These are phyloP conservation scores for Eilema caniola DNA, from an alignment of 2,888 invertebrate genomes.

Conservation along the genomic window DNA sequence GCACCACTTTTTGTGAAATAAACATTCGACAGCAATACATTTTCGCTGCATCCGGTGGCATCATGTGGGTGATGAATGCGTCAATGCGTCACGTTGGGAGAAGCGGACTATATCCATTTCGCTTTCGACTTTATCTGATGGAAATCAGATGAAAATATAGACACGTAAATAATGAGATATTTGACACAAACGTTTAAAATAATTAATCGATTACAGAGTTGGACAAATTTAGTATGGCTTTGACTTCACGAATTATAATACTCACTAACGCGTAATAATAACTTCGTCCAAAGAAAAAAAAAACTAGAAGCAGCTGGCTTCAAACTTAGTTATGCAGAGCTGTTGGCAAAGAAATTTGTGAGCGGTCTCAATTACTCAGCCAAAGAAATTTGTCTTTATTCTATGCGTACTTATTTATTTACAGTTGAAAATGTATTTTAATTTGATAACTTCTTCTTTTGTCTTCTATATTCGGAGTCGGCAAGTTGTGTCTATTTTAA, in stretches of 20 bases:
- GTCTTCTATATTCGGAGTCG: not conserved
- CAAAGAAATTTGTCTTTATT: constrained; percentile 67
- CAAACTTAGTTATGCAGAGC: constrained; percentile 71
- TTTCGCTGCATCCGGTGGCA: not conserved
- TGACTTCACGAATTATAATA: constrained; percentile 42
- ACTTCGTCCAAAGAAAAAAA: constrained; percentile 64
- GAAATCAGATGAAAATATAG: constrained; percentile 13
- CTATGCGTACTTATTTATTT: constrained; percentile 63
- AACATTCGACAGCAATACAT: not conserved
- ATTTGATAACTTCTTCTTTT: constrained; percentile 36
- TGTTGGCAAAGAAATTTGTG: constrained; percentile 74
- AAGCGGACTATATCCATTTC: not conserved
- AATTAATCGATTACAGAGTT: not conserved
- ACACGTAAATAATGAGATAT: not conserved
- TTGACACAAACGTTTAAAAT: not conserved
- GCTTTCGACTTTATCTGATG: constrained; percentile 8
- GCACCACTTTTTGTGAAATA: not conserved
- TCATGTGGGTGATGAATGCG: constrained; percentile 17
- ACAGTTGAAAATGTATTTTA: constrained; percentile 45
- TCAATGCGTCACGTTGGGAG: not conserved
- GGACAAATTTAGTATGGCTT: constrained; percentile 18
- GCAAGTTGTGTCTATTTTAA: not conserved
- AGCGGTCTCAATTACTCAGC: constrained; percentile 73
- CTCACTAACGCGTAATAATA: constrained; percentile 64
- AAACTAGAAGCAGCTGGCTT: constrained; percentile 67